Evolutionary conservation across 2,113 vertebrate genomes (phyloP).

Genomic region (Boulengeromyrus knoepffleri): DNA sequence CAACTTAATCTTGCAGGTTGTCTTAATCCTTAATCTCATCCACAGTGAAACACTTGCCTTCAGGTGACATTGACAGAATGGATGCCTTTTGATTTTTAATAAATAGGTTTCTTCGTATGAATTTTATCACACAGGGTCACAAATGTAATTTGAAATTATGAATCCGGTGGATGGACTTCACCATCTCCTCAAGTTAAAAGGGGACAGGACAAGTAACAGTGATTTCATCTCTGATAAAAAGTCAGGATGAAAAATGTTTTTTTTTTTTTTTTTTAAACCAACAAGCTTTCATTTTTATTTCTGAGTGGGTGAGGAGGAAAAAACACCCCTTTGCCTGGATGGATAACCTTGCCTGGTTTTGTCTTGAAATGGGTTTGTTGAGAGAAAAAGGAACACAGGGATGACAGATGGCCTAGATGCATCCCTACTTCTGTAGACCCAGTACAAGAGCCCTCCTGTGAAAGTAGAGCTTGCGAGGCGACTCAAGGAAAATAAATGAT

Average conservation of each 20-base stretch:
- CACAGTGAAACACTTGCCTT: background rate
- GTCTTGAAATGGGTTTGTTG: slow-evolving; percentile 13
- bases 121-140: background rate
- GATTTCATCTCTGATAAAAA: background rate
- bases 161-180: background rate
- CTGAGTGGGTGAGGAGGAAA: background rate
- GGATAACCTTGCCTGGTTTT: slow-evolving; percentile 3
- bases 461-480: background rate
- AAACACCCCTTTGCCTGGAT: background rate
- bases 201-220: background rate
- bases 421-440: background rate
- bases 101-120: background rate
- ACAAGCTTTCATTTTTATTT: slow-evolving; percentile 12
- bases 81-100: background rate
- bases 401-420: slow-evolving; percentile 7
- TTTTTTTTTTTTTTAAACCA: background rate
- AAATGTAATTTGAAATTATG: background rate
- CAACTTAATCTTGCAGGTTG: background rate
- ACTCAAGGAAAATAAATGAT: background rate
- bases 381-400: background rate
- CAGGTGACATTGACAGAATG: background rate
- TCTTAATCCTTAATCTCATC: background rate
- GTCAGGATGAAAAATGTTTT: slow-evolving; percentile 1
- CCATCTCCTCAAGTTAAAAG: background rate
- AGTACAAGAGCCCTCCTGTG: background rate